Base-by-base conservation (phyloP, 2,888 invertebrate genomes). In the Cetonia aurata region DNA sequence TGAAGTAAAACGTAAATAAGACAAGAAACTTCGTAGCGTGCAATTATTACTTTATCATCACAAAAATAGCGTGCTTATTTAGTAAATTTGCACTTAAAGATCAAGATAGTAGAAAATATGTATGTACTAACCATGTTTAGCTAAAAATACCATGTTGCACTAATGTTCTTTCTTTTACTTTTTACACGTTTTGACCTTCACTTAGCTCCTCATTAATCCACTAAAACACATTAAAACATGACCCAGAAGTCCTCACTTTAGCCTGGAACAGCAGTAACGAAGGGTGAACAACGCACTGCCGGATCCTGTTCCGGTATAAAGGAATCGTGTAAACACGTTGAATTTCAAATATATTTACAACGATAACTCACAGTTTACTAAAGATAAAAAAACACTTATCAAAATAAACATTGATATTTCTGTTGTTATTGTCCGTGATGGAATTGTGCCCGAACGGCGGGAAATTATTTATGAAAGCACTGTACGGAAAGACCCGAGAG, bases 61-160 rank as follows among this genome's bases (percentile, higher is more conserved):
- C 25, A 25, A 4, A 25, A 25, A 4, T 25, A 3, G 25, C 25
- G 4, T 25, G 4, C 25, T 4, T 25, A 25, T 4, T 25, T 1
- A 25, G 3, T 25, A 25, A 1, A 3, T 25, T 25, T 4, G 25
- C 4, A 4, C 25, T 25, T 3, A 37, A 37, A 37, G 6, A 37
- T 37, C 6, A 37, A 37, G 1, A 37, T 1, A 37, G 9, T 10
- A 37, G 10, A 37, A 37, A 37, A 37, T 37, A 37, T 4, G 57
- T 37, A 56, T n/a, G 57, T 42, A 74, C 76, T 71, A 60, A 76
- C 76, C 76, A 71, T 76, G 76, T 72, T 76, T 76, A 66, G 76
- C 76, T 70, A 76, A 74, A 72, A 76, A 69, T 70, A 74, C 76
- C 76, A 76, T 75, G 50, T 15, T 59, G 13, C 50, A 62, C 50